These are phyloP conservation scores for Stomatorhinus walkeri DNA, from an alignment of 2,797 vertebrate genomes.

Conservation along the genomic window DNA sequence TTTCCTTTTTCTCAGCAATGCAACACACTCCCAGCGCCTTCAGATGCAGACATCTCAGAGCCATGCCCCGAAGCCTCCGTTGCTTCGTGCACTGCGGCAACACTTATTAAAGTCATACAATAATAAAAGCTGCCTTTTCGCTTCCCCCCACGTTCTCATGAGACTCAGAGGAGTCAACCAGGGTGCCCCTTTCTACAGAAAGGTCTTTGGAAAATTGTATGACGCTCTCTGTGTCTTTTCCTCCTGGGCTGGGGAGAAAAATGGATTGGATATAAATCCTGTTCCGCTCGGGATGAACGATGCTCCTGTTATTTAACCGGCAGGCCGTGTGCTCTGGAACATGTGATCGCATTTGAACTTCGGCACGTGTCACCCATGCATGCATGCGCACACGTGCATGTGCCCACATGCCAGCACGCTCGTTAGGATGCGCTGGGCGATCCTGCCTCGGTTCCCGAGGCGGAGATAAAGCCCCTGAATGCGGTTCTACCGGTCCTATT, in stretches of 20 bases:
- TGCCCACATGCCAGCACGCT: neutral
- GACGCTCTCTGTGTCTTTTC: neutral
- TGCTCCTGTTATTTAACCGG: neutral
- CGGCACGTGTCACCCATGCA: neutral
- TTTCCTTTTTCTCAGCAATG: neutral
- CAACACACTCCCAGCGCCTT: neutral
- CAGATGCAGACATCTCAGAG: neutral
- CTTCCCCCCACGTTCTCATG: neutral
- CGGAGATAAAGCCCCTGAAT: neutral
- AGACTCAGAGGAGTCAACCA: neutral
- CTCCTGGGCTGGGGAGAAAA: neutral
- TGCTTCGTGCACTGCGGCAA: neutral
- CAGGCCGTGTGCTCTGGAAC: neutral
- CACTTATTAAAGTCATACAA: constrained; percentile 36
- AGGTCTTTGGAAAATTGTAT: constrained; percentile 3
- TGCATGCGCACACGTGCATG: neutral
- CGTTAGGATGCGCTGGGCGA: neutral
- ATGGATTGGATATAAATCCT: neutral
- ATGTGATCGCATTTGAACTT: neutral
- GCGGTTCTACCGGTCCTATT: neutral
- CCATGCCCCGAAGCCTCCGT: neutral
- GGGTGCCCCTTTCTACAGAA: constrained; percentile 17
- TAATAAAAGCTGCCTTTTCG: constrained; percentile 6
- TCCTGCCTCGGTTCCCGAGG: neutral
- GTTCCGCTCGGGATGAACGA: neutral